phyloP scores from a whole-genome alignment of 2,888 invertebrate genomes.

The Tribolium freemani region DNA sequence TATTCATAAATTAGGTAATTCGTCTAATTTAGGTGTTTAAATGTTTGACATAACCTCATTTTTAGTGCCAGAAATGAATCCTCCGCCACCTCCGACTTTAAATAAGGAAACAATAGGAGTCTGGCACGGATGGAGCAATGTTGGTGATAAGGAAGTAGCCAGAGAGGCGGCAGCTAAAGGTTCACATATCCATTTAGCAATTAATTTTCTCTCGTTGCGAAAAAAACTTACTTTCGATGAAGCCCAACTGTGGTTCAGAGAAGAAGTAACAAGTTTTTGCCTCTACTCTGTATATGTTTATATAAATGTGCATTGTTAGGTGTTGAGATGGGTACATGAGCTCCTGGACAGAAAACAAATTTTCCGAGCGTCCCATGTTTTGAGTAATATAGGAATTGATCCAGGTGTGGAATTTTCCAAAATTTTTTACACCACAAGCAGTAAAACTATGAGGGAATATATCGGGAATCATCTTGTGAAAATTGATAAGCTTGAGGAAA shows the following conservation, averaged over 20 bases:
- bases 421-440: slow-evolving; percentile 73
- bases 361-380: slow-evolving; percentile 75
- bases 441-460: slow-evolving; percentile 75
- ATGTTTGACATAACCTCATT: neutral
- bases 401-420: slow-evolving; percentile 72
- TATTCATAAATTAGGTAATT: neutral
- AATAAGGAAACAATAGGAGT: slow-evolving; percentile 65
- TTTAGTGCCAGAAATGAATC: slow-evolving; percentile 3
- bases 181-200: slow-evolving; percentile 73
- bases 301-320: slow-evolving; percentile 63
- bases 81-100: slow-evolving; percentile 57
- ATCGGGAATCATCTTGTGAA: slow-evolving; percentile 77
- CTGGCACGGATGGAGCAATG: slow-evolving; percentile 77
- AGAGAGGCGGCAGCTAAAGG: slow-evolving; percentile 80
- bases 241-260: slow-evolving; percentile 72
- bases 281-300: neutral
- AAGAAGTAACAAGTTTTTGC: slow-evolving; percentile 67
- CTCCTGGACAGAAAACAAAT: slow-evolving; percentile 75
- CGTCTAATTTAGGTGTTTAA: neutral
- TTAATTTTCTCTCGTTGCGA: slow-evolving; percentile 72
- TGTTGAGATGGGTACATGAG: slow-evolving; percentile 76
- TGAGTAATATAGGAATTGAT: slow-evolving; percentile 75
- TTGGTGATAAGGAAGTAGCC: slow-evolving; percentile 76
- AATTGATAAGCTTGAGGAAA: slow-evolving; percentile 63
- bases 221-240: slow-evolving; percentile 71